Percentiles rank a stretch among this genome's conserved stretches.
Conservation (phyloP, 37 sponge, comb jelly and placozoan genomes). For the Halisarca cf. caerulea region DNA sequence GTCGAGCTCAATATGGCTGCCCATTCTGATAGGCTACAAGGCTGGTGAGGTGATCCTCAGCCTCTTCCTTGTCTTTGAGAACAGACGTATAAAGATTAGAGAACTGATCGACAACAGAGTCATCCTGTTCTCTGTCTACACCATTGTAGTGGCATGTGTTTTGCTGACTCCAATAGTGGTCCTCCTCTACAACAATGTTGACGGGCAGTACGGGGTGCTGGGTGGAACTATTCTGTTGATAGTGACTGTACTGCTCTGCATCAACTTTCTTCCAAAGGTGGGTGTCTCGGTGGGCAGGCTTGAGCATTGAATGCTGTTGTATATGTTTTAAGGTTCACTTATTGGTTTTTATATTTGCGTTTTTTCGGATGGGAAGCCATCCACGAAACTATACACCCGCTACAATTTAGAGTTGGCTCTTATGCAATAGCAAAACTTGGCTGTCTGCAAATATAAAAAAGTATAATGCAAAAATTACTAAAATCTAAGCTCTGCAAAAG, state of each 20-base stretch:
- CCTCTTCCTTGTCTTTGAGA: slow-evolving; percentile 66
- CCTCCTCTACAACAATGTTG: slow-evolving; percentile 29
- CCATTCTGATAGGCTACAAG: slow-evolving; percentile 50
- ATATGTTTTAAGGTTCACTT: too few species aligned
- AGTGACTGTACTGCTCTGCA: slow-evolving; percentile 35
- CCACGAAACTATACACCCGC: too few species aligned
- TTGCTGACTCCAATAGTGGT: slow-evolving; percentile 41
- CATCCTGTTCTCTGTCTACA: slow-evolving; percentile 60
- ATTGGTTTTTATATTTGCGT: too few species aligned
- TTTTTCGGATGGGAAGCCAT: too few species aligned
- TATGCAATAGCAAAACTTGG: too few species aligned
- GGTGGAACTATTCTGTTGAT: slow-evolving; percentile 47
- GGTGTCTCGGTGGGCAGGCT: not conserved
- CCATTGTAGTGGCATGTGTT: slow-evolving; percentile 50
- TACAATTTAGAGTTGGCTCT: too few species aligned
- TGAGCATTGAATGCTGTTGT: too few species aligned
- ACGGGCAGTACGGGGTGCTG: slow-evolving; percentile 37
- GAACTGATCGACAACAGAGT: slow-evolving; percentile 59
- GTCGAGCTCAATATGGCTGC: slow-evolving; percentile 10
- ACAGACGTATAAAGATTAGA: slow-evolving; percentile 46
- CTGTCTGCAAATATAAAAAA: too few species aligned
- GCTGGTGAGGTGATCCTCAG: slow-evolving; percentile 43
- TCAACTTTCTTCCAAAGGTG: slow-evolving; percentile 60
- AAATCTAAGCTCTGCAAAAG: too few species aligned
- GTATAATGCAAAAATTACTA: too few species aligned